Percentiles rank a stretch among this genome's conserved stretches.
phyloP scores from a whole-genome alignment of 2,113 vertebrate species.

The Brachypteracias leptosomus region DNA sequence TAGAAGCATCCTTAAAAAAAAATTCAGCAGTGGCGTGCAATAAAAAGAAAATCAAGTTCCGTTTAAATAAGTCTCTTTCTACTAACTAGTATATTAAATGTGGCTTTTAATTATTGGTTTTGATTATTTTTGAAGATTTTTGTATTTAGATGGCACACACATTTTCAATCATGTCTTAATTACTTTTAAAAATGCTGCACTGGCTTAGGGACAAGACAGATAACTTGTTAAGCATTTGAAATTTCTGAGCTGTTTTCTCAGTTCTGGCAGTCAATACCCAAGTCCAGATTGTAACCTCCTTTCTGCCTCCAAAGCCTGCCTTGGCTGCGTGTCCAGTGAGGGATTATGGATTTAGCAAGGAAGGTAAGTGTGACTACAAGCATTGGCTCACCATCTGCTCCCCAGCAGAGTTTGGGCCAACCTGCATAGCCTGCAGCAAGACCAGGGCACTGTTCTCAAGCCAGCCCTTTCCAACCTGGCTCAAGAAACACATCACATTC shows the following conservation, averaged over 20 bases:
- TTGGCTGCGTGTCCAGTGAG: constrained; percentile 99
- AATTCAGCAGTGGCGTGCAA: neutral
- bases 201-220: constrained; percentile 98
- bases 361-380: constrained; percentile 99
- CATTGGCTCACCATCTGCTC: constrained; percentile 99
- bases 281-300: constrained; percentile 99
- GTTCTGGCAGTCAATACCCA: constrained; percentile 93
- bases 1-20: constrained; percentile 19
- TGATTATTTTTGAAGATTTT: constrained; percentile 82
- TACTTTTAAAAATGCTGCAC: constrained; percentile 96
- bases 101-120: constrained; percentile 80
- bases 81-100: constrained; percentile 72
- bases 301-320: constrained; percentile 99
- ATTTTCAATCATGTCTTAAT: constrained; percentile 99
- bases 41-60: constrained; percentile 54
- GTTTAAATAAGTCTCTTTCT: constrained; percentile 64
- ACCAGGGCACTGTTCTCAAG: constrained; percentile 96
- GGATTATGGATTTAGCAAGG: constrained; percentile 99
- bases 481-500: constrained; percentile 94
- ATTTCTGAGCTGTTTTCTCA: constrained; percentile 95
- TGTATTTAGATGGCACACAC: constrained; percentile 85
- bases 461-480: constrained; percentile 94
- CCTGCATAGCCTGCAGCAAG: constrained; percentile 99
- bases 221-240: constrained; percentile 99
- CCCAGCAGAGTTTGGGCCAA: constrained; percentile 99